Evolutionary conservation across 37 sponge, comb jelly and placozoan species (phyloP).

Genomic region (Corticium candelabrum): DNA sequence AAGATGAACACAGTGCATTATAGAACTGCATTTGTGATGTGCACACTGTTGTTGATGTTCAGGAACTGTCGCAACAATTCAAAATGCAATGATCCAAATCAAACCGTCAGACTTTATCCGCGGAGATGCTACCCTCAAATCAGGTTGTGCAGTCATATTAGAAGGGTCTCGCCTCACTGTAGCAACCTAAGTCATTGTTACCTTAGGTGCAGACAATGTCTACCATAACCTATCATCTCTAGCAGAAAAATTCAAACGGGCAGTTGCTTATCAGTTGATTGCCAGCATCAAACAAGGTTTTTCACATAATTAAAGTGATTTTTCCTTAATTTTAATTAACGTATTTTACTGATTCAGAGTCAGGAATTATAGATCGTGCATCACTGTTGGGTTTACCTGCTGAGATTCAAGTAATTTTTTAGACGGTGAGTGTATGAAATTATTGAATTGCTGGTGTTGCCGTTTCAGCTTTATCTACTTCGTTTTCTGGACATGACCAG

Average conservation of each 20-base stretch:
- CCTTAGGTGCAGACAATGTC: not conserved
- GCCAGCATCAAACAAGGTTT: not conserved
- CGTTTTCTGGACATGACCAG: not conserved
- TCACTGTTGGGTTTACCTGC: not conserved
- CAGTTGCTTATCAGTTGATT: not conserved
- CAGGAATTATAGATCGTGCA: not conserved
- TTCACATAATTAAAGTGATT: too few species aligned
- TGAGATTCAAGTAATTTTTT: not conserved
- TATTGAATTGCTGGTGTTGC: not conserved
- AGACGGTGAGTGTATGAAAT: not conserved
- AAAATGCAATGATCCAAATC: too few species aligned
- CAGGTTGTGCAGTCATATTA: not conserved
- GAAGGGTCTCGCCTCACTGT: not conserved
- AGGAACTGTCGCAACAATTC: too few species aligned
- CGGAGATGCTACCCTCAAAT: not conserved
- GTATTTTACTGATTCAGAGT: not conserved
- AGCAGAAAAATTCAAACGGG: not conserved
- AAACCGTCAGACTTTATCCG: not conserved
- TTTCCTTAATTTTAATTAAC: not conserved
- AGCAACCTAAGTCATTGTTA: not conserved
- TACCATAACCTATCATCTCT: not conserved
- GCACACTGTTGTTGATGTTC: too few species aligned
- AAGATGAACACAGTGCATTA: too few species aligned
- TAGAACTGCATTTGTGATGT: too few species aligned
- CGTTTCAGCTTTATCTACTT: too few species aligned